A percentile compares a stretch with the other conserved stretches of the same genome.
Conservation (phyloP, 2,797 vertebrate species). For the Epinephelus malabaricus region DNA sequence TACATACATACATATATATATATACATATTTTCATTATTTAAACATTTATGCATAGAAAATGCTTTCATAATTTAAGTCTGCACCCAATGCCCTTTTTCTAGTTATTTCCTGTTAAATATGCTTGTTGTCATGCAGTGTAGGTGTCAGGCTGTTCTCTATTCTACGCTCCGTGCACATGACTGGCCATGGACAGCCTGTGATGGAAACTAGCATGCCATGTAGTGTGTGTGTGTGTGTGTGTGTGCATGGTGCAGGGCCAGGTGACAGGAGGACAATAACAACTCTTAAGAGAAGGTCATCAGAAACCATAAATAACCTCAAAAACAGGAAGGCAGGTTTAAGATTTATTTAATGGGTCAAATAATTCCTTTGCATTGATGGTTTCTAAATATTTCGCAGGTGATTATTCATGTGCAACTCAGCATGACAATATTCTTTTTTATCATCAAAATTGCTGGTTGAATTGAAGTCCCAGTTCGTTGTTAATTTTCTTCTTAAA, state of each 20-base stretch:
- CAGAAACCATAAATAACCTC: constrained; percentile 48
- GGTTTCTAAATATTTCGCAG: neutral
- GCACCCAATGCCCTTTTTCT: neutral
- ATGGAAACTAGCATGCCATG: constrained; percentile 77
- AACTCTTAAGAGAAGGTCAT: constrained; percentile 45
- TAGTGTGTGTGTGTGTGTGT: constrained; percentile 3
- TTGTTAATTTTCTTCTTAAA: neutral
- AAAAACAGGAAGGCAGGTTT: constrained; percentile 65
- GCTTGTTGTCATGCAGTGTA: constrained; percentile 37
- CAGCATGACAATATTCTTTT: neutral
- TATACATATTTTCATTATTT: neutral
- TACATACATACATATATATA: too few species aligned
- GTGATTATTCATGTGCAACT: neutral
- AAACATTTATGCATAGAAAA: neutral
- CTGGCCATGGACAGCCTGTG: constrained; percentile 81
- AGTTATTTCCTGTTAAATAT: constrained; percentile 37
- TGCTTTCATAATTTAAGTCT: constrained; percentile 2
- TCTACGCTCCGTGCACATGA: constrained; percentile 83
- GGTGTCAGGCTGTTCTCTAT: constrained; percentile 64
- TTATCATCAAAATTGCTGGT: neutral
- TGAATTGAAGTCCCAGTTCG: neutral
- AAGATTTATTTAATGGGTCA: constrained; percentile 17
- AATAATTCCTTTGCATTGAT: neutral
- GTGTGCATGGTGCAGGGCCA: constrained; percentile 38
- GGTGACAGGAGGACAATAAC: constrained; percentile 62